A percentile compares a stretch with the other conserved stretches of the same genome.
Evolutionary conservation across 2,888 invertebrate species (phyloP).

Genomic region (Eupithecia subfuscata): DNA sequence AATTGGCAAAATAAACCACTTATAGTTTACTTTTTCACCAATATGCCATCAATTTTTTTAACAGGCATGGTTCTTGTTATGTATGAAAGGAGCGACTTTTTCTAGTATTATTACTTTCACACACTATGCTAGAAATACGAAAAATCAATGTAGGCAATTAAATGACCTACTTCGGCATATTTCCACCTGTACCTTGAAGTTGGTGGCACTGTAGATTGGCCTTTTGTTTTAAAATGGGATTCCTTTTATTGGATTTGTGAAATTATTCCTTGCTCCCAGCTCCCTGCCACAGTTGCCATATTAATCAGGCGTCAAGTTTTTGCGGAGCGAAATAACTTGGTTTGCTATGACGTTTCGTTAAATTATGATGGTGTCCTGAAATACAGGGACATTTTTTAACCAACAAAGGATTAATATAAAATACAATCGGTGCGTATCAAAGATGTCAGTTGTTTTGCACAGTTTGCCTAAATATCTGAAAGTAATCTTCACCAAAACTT

Average conservation of each 20-base stretch:
- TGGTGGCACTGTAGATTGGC: not conserved
- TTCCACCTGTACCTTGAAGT: constrained; percentile 26
- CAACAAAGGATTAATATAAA: not conserved
- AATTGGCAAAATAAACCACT: no score
- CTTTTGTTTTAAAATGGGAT: constrained; percentile 62
- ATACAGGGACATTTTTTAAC: not conserved
- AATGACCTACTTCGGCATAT: not conserved
- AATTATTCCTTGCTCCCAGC: constrained; percentile 50
- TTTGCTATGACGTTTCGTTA: not conserved
- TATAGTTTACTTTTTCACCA: no score
- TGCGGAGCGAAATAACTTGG: constrained; percentile 12
- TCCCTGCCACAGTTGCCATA: constrained; percentile 52
- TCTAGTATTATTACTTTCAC: not conserved
- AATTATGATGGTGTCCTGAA: not conserved
- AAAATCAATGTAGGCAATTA: not conserved
- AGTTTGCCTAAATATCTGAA: not conserved
- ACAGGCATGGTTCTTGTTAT: no score
- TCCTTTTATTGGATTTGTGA: constrained; percentile 66
- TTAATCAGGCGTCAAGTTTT: constrained; percentile 41
- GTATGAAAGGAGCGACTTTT: not conserved
- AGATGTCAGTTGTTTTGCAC: not conserved
- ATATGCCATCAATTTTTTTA: no score
- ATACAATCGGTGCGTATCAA: not conserved
- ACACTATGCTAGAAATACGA: not conserved
- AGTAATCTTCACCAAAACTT: not conserved